Base-by-base conservation (phyloP, 2,888 invertebrate genomes). In the Drosophila macrothrix region DNA sequence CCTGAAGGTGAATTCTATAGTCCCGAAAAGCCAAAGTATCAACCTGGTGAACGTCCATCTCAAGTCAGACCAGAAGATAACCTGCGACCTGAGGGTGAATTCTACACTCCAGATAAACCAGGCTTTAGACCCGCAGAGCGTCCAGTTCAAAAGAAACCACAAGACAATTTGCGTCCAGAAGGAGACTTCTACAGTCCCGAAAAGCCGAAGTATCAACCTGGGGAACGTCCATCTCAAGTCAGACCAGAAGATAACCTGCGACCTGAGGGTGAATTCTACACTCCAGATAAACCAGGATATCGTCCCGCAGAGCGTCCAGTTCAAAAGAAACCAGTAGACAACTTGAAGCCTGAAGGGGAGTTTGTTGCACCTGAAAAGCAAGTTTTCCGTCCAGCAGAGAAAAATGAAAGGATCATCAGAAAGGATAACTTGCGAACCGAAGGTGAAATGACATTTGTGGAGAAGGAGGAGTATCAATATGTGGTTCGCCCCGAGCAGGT, bases 301-400 rank as follows among this genome's bases (percentile, higher is more conserved):
- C 7, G 39, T 9, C 39, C 39, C 19, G 39, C 39, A 3, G 39
- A 39, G 9, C 39, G 39, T 39, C 39, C 39, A 39, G 39, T 39
- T 19, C 39, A 39, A 39, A 39, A 39, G 39, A 39, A 39, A 19
- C 39, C 37, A 19, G 61, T 91, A 12, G 95, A 96, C 81, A 95
- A 96, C 89, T 95, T 67, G 7, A 61, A 50, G 10, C 43, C 53
- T 0, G 95, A 96, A 80, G 94, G 96, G 1, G 94, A 95, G 0
- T 94, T 95, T 76, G 94, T 94, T 65, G 79, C 88, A 4, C 94
- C 94, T 0, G 92, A 93, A 28, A 93, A 92, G 61, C 83, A 89
- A 37, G 61, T 49, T 1, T 67, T 2, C 25, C 29, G 67, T 9
- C 67, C 67, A 49, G 67, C 61, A 12, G 67, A 67, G 10, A 55